Conservation (phyloP, 2,113 vertebrate species). For the Eleginops maclovinus region DNA sequence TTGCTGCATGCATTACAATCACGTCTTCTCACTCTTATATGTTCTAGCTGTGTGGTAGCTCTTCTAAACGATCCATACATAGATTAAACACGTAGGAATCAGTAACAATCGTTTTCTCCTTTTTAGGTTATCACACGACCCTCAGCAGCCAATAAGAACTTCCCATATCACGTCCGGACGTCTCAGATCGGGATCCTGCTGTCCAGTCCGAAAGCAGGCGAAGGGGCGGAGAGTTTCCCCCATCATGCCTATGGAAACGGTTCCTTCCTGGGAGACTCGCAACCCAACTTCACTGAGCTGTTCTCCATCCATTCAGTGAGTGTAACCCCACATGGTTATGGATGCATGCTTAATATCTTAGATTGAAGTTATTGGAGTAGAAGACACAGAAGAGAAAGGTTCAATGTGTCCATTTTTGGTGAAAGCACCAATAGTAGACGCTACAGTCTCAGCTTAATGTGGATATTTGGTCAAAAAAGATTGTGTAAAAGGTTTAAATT, state of each 20-base stretch:
- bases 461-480: too few species aligned
- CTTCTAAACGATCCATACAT: not conserved
- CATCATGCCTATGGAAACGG: slow-evolving; percentile 93
- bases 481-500: too few species aligned
- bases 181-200: slow-evolving; percentile 91
- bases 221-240: slow-evolving; percentile 86
- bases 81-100: not conserved
- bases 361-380: not conserved
- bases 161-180: slow-evolving; percentile 93
- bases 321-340: not conserved
- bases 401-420: too few species aligned
- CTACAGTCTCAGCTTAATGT: too few species aligned
- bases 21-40: not conserved
- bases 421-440: too few species aligned
- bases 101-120: not conserved
- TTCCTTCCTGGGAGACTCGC: slow-evolving; percentile 92
- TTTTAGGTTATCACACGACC: slow-evolving; percentile 90
- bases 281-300: slow-evolving; percentile 95
- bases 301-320: slow-evolving; percentile 92
- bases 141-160: slow-evolving; percentile 95
- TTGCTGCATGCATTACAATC: slow-evolving; percentile 1
- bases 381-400: not conserved
- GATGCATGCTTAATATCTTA: not conserved
- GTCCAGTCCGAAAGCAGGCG: slow-evolving; percentile 83
- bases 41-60: not conserved